Percentiles rank a stretch among this genome's conserved stretches.
These are phyloP conservation scores for Valencia hispanica DNA, from an alignment of 2,797 vertebrate species.

Conservation along the genomic window DNA sequence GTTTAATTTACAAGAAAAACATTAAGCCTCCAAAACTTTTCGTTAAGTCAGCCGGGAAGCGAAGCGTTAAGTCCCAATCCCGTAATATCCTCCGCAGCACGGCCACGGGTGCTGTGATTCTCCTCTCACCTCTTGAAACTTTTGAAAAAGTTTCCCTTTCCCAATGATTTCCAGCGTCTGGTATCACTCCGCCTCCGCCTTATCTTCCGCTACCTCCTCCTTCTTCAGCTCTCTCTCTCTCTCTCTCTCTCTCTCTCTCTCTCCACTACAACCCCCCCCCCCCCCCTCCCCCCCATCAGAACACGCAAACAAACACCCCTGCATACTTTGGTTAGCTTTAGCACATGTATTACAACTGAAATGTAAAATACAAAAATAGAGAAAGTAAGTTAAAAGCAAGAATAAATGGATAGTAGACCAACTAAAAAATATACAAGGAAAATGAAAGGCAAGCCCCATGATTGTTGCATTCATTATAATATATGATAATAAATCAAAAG, in stretches of 20 bases:
- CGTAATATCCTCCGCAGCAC: constrained; percentile 79
- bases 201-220: constrained; percentile 24
- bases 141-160: constrained; percentile 79
- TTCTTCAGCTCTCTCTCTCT: constrained; percentile 25
- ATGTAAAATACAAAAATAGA: background rate
- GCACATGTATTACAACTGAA: background rate
- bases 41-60: constrained; percentile 67
- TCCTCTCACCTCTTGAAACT: constrained; percentile 76
- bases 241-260: constrained; percentile 18
- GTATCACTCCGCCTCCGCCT: constrained; percentile 76
- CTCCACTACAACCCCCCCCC: background rate
- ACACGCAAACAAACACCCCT: constrained; percentile 4
- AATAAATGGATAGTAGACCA: background rate
- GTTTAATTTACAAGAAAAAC: constrained; percentile 68
- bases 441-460: background rate
- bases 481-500: background rate
- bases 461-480: background rate
- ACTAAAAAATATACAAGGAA: background rate
- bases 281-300: background rate
- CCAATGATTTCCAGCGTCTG: constrained; percentile 62
- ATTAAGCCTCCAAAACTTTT: constrained; percentile 72
- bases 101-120: constrained; percentile 76
- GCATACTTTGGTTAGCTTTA: background rate
- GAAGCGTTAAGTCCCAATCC: constrained; percentile 66
- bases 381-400: background rate